Conservation (phyloP, 2,888 invertebrate genomes). For the Calephelis perditalis region DNA sequence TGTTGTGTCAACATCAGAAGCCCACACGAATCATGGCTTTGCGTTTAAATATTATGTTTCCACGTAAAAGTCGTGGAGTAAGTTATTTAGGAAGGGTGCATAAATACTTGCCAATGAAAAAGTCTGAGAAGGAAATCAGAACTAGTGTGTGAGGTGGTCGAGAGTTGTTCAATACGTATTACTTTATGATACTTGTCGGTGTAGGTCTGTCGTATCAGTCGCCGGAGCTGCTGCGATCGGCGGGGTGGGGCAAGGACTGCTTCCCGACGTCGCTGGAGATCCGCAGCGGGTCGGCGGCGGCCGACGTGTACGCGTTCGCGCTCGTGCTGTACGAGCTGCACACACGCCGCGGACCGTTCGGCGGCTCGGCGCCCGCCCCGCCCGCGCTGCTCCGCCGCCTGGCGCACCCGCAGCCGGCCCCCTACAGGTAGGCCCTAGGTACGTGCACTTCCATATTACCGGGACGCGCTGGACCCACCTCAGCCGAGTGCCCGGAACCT, state of each 20-base stretch:
- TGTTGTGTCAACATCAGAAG: no score
- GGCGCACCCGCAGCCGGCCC: constrained; percentile 67
- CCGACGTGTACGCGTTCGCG: constrained; percentile 92
- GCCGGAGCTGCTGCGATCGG: constrained; percentile 84
- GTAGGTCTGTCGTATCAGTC: constrained; percentile 87
- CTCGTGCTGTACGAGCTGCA: constrained; percentile 94
- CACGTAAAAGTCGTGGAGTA: no score
- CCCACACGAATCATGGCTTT: no score
- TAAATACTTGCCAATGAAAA: no score
- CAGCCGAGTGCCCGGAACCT: no score
- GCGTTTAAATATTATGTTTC: no score
- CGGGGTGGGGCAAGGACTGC: constrained; percentile 59
- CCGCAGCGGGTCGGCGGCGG: constrained; percentile 82
- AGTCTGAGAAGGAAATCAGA: no score
- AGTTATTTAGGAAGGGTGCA: no score
- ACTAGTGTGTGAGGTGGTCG: no score
- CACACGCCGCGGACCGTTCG: constrained; percentile 91
- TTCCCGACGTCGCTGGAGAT: constrained; percentile 46
- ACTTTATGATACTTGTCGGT: no score
- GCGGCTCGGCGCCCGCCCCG: constrained; percentile 81
- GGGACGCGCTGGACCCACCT: no score
- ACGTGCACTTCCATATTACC: constrained; percentile 41
- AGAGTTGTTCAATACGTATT: no score
- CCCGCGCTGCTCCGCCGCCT: constrained; percentile 80
- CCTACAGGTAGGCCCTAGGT: constrained; percentile 76